Percentiles rank a stretch among this genome's conserved stretches.
These are phyloP conservation scores for Rhabdomys dilectus DNA, from an alignment of 2,113 vertebrate genomes.

Conservation along the genomic window DNA sequence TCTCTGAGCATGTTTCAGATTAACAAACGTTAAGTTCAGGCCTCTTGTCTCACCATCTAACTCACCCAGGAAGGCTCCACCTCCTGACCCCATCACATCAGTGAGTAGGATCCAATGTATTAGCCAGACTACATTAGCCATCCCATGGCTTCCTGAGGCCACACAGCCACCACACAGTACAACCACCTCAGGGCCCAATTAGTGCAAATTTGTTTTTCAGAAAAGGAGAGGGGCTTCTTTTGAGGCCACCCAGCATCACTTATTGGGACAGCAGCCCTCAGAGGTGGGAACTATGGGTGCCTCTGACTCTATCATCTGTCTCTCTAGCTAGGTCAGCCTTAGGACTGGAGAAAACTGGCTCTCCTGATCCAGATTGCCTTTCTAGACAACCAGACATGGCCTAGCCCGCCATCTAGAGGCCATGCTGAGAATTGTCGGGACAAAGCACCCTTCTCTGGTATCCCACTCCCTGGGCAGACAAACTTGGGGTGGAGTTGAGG, in stretches of 20 bases:
- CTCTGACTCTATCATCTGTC: fast-evolving
- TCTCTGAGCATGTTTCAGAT: not conserved
- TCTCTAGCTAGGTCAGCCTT: not conserved
- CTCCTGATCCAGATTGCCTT: not conserved
- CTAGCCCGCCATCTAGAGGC: not conserved
- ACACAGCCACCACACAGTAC: not conserved
- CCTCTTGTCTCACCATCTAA: not conserved
- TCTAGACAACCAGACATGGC: fast-evolving
- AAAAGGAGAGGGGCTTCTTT: not conserved
- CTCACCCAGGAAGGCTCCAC: no score
- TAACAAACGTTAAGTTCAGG: not conserved
- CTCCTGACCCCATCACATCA: not conserved
- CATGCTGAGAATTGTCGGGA: not conserved
- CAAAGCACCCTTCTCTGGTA: fast-evolving
- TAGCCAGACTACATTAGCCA: not conserved
- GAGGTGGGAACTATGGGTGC: not conserved
- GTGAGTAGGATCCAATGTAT: no score
- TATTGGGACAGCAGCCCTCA: not conserved
- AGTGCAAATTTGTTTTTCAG: not conserved
- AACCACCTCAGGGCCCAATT: not conserved
- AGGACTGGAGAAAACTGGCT: not conserved
- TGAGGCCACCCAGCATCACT: not conserved
- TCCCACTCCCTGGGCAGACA: not conserved
- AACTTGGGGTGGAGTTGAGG: not conserved
- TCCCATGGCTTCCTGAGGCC: not conserved